phyloP scores from a whole-genome alignment of 1,140 invertebrate genomes.

The Heliconius congener region DNA sequence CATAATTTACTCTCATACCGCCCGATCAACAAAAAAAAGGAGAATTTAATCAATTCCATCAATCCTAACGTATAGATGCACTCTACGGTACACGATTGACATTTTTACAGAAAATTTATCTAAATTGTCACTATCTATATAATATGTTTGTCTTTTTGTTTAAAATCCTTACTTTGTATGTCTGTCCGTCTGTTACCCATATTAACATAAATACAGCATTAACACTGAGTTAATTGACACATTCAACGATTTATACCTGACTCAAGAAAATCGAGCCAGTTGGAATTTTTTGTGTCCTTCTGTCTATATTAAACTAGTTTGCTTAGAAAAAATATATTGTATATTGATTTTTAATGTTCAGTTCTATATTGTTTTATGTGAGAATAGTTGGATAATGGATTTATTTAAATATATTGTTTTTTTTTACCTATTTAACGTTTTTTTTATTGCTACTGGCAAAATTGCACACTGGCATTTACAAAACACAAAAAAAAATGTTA shows the following conservation, averaged over 20 bases:
- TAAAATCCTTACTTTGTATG: slow-evolving; percentile 16
- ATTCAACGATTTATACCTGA: slow-evolving; percentile 39
- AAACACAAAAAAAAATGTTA: too few relatives aligned
- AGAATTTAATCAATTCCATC: slow-evolving; percentile 12
- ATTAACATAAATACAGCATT: slow-evolving; percentile 44
- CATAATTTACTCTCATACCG: background rate
- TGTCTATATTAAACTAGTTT: slow-evolving; percentile 37
- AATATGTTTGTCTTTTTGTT: slow-evolving; percentile 25
- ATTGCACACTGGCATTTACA: too few relatives aligned
- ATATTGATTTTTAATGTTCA: slow-evolving; percentile 15
- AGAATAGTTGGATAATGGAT: background rate
- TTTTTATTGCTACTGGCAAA: too few relatives aligned
- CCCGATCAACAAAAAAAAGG: slow-evolving; percentile 19
- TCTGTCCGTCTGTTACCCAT: slow-evolving; percentile 30
- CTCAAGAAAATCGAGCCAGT: slow-evolving; percentile 28
- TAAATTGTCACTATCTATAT: slow-evolving; percentile 14
- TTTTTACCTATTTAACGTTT: background rate
- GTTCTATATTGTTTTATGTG: background rate
- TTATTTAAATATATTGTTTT: background rate
- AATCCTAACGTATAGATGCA: slow-evolving; percentile 7
- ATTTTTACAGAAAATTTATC: slow-evolving; percentile 35
- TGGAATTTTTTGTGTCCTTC: slow-evolving; percentile 40
- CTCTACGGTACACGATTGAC: slow-evolving; percentile 24
- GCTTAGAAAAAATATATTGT: slow-evolving; percentile 22
- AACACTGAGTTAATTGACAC: slow-evolving; percentile 43